Evolutionary conservation across 2,113 vertebrate genomes (phyloP).

Genomic region (Carettochelys insculpta): DNA sequence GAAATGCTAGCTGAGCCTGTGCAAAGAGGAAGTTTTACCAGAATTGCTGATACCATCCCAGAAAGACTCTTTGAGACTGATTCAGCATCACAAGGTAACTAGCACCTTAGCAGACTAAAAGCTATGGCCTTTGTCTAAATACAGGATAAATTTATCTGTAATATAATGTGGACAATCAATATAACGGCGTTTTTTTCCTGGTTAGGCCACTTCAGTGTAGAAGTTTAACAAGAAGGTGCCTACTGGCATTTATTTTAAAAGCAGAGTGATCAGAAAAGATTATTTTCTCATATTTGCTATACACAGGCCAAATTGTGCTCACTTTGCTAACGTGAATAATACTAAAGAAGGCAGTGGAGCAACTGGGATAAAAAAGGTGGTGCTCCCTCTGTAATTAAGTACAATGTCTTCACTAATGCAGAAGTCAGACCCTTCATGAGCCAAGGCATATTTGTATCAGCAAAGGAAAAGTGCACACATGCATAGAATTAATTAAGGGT

Average conservation of each 20-base stretch:
- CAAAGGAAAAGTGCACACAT: not conserved
- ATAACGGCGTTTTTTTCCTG: not conserved
- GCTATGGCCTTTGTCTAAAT: constrained; percentile 22
- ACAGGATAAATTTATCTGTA: not conserved
- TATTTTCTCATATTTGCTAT: not conserved
- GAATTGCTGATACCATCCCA: constrained; percentile 66
- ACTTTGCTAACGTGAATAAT: not conserved
- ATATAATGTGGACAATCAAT: constrained; percentile 47
- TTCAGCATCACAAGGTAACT: constrained; percentile 73
- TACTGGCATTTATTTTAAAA: not conserved
- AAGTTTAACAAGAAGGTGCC: constrained; percentile 24
- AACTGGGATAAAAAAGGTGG: not conserved
- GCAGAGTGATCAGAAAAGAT: not conserved
- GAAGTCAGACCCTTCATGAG: not conserved
- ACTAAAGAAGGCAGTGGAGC: not conserved
- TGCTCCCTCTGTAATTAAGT: not conserved
- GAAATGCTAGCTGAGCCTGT: constrained; percentile 78
- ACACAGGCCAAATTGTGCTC: not conserved
- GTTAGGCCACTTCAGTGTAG: constrained; percentile 29
- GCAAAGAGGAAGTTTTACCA: constrained; percentile 65
- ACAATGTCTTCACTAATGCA: not conserved
- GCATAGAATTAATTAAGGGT: not conserved
- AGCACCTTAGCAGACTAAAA: constrained; percentile 47
- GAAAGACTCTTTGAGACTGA: constrained; percentile 73
- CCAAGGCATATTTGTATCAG: not conserved